These are phyloP conservation scores for Echiichthys vipera DNA, from an alignment of 2,797 vertebrate species.

Conservation along the genomic window DNA sequence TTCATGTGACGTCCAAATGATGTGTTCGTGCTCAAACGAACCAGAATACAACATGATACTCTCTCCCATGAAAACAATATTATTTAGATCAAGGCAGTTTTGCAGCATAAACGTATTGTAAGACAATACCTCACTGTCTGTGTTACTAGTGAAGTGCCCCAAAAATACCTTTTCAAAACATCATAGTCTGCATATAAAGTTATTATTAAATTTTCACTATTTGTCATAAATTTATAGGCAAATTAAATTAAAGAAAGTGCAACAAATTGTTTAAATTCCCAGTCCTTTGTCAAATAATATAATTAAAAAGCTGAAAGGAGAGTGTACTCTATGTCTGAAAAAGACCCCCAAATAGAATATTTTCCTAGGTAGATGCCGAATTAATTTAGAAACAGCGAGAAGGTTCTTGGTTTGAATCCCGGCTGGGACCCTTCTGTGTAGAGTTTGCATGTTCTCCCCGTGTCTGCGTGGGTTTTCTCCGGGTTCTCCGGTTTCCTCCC, in stretches of 20 bases:
- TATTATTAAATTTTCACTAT: not conserved
- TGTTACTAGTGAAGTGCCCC: not conserved
- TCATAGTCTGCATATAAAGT: not conserved
- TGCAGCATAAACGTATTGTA: not conserved
- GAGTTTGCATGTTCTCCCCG: too few species aligned
- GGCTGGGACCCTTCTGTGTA: too few species aligned
- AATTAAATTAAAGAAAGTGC: not conserved
- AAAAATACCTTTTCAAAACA: not conserved
- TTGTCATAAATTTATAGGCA: not conserved
- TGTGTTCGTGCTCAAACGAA: not conserved
- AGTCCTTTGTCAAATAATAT: not conserved
- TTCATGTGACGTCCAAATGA: conserved; percentile 53
- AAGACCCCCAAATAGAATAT: too few species aligned
- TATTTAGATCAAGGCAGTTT: not conserved
- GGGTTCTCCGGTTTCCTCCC: too few species aligned
- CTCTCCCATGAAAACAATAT: not conserved
- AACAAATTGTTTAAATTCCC: not conserved
- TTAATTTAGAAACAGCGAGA: too few species aligned
- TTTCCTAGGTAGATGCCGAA: too few species aligned
- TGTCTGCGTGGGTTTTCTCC: too few species aligned
- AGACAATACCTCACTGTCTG: not conserved
- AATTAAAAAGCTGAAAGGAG: not conserved
- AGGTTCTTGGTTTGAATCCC: too few species aligned
- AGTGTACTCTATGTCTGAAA: not conserved
- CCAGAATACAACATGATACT: not conserved